phyloP scores from a whole-genome alignment of 2,113 vertebrate genomes.

The Oceanites oceanicus region DNA sequence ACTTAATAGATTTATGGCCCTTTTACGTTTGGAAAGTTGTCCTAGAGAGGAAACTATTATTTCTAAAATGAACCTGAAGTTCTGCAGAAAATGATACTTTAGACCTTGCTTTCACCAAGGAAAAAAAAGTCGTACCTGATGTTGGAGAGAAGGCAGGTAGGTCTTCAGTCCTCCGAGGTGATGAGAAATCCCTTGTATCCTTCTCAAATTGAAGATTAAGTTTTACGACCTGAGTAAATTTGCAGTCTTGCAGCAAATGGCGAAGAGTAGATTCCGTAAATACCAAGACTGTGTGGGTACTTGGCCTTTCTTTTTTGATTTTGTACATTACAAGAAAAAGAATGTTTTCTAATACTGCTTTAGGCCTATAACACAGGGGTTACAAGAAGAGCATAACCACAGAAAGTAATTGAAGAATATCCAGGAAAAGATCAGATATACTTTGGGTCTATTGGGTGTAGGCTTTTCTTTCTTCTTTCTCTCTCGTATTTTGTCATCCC shows the following conservation, averaged over 20 bases:
- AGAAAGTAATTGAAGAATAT: conserved; percentile 9
- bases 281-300: conserved; percentile 59
- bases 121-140: neutral
- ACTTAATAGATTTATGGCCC: conserved; percentile 1
- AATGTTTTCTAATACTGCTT: conserved; percentile 10
- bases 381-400: neutral
- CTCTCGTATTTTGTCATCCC: neutral
- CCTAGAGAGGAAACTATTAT: neutral
- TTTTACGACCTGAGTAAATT: conserved; percentile 48
- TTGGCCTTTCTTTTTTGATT: conserved; percentile 59
- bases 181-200: neutral
- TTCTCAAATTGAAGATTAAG: neutral
- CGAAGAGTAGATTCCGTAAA: conserved; percentile 65
- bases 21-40: neutral
- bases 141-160: neutral
- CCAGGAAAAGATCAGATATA: neutral
- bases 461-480: conserved; percentile 18
- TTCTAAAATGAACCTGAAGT: neutral
- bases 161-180: neutral
- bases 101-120: neutral
- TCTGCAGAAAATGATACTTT: neutral
- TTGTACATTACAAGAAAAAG: conserved; percentile 1
- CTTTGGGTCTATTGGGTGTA: neutral
- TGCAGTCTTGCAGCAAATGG: conserved; percentile 1
- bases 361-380: neutral